Conservation (phyloP, 2,888 invertebrate species). For the Calameuta pallipes region DNA sequence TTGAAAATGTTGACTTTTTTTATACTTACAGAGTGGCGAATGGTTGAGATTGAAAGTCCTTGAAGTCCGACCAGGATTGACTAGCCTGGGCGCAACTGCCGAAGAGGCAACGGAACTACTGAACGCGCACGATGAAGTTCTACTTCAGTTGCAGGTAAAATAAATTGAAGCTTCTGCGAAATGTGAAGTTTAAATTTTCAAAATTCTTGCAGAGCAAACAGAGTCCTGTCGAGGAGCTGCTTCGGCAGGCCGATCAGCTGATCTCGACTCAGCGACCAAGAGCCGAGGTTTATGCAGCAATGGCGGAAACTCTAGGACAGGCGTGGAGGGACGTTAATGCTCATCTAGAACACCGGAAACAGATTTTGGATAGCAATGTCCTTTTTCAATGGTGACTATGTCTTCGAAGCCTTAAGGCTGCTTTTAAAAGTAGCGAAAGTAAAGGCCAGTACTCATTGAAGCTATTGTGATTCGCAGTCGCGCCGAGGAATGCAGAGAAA, state of each 20-base stretch:
- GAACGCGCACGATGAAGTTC: constrained; percentile 84
- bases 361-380: constrained; percentile 81
- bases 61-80: constrained; percentile 86
- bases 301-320: constrained; percentile 82
- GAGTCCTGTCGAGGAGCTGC: constrained; percentile 87
- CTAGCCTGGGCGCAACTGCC: constrained; percentile 80
- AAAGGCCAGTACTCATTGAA: neutral
- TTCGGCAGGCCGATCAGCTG: constrained; percentile 86
- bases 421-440: neutral
- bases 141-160: constrained; percentile 83
- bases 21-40: constrained; percentile 76
- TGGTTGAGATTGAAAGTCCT: constrained; percentile 86
- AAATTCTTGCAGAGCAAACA: constrained; percentile 78
- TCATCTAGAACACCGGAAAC: constrained; percentile 81
- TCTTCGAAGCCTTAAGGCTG: neutral
- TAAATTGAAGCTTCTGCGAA: neutral
- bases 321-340: constrained; percentile 87
- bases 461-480: constrained; percentile 63
- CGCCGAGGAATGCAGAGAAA: constrained; percentile 76
- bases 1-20: neutral
- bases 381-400: constrained; percentile 75
- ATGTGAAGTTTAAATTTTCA: neutral
- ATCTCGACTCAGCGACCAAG: constrained; percentile 81
- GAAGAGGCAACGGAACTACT: constrained; percentile 82
- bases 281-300: constrained; percentile 86